Evolutionary conservation across 2,113 vertebrate species (phyloP).

Genomic region (Otis tarda): DNA sequence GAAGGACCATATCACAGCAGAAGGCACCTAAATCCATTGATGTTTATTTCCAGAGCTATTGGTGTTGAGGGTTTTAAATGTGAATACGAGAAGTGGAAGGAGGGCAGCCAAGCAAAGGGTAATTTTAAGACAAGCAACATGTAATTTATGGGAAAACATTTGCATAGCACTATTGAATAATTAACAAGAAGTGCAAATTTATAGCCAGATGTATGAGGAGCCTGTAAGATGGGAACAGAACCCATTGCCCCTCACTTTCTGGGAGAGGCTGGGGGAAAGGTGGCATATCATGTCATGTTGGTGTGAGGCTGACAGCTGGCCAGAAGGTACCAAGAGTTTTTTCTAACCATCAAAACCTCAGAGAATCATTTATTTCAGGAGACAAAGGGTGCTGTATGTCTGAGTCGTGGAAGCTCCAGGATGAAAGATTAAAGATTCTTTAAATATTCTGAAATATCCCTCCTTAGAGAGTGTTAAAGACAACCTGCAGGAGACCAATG

Average conservation of each 20-base stretch:
- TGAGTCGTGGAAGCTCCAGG: neutral
- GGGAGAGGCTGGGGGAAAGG: neutral
- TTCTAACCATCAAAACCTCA: neutral
- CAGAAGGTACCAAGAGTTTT: neutral
- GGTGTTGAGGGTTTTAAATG: neutral
- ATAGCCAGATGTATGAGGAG: neutral
- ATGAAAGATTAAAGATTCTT: constrained; percentile 30
- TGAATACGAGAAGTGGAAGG: neutral
- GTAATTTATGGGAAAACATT: neutral
- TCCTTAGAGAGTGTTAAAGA: neutral
- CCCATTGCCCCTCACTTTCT: neutral
- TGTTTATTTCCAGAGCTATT: neutral
- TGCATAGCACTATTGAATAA: neutral
- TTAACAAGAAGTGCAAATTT: neutral
- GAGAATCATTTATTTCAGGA: neutral
- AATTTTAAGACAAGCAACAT: neutral
- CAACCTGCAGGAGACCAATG: constrained; percentile 50
- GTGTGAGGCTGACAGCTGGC: neutral
- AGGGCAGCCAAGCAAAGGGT: neutral
- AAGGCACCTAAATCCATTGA: neutral
- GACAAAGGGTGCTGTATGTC: neutral
- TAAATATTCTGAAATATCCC: constrained; percentile 28
- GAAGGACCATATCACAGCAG: neutral
- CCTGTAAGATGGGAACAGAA: neutral
- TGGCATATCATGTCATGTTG: neutral